A percentile compares a stretch with the other conserved stretches of the same genome.
Conservation (phyloP, 92 coral and sea anemone genomes). For the Siderastrea radians region DNA sequence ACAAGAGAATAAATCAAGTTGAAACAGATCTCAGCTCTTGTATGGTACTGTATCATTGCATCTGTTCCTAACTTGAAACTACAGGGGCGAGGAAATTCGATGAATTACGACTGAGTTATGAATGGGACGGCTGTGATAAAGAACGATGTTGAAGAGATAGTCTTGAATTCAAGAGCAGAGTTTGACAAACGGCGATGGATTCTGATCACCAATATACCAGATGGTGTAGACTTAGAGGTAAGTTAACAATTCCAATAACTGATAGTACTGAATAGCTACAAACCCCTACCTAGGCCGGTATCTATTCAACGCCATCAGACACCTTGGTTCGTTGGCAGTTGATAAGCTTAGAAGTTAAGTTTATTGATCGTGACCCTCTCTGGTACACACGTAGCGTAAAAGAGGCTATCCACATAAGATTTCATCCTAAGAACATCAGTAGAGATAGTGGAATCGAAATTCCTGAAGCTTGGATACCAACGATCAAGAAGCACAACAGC, state of each 20-base stretch:
- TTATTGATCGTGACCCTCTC: too few relatives aligned
- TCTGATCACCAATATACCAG: constrained; percentile 73
- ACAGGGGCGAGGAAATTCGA: not conserved
- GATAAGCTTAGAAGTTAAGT: too few relatives aligned
- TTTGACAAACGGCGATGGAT: constrained; percentile 81
- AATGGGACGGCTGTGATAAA: constrained; percentile 7
- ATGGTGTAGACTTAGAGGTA: constrained; percentile 72
- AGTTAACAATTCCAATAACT: not conserved
- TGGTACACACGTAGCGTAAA: too few relatives aligned
- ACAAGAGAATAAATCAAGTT: not conserved
- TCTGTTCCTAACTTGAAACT: not conserved
- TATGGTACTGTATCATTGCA: not conserved
- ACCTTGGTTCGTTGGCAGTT: too few relatives aligned
- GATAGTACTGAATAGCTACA: not conserved
- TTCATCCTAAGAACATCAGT: too few relatives aligned
- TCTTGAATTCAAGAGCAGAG: constrained; percentile 64
- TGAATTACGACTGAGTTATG: constrained; percentile 16
- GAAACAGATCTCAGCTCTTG: not conserved
- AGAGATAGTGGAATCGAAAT: too few relatives aligned
- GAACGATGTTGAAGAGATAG: not conserved
- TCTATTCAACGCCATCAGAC: too few relatives aligned
- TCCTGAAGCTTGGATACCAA: too few relatives aligned
- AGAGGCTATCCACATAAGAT: too few relatives aligned
- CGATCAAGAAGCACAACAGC: too few relatives aligned
- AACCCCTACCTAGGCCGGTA: not conserved